Evolutionary conservation across 2,113 vertebrate genomes (phyloP).

Genomic region (Cranoglanis bouderius): DNA sequence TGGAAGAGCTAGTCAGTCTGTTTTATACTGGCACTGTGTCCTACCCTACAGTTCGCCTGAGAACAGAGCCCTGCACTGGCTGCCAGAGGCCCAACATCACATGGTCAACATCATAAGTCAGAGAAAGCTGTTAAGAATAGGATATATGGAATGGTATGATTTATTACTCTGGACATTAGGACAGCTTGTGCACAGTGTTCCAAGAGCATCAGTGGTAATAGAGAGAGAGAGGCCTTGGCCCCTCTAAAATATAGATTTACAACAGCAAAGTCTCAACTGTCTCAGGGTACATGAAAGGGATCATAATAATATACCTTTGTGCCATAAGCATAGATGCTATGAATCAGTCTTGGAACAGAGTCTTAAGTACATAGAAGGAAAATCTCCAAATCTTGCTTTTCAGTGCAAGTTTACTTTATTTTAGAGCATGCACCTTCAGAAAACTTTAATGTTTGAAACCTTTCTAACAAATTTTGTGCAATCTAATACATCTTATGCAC

Average conservation of each 20-base stretch:
- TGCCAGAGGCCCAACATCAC: background rate
- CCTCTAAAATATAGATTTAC: slow-evolving; percentile 35
- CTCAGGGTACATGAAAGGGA: slow-evolving; percentile 9
- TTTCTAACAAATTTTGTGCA: background rate
- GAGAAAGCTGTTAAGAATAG: background rate
- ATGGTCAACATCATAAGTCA: slow-evolving; percentile 34
- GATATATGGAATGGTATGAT: slow-evolving; percentile 32
- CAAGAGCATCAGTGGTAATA: slow-evolving; percentile 16
- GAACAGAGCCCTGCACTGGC: slow-evolving; percentile 1
- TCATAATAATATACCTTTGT: slow-evolving; percentile 30
- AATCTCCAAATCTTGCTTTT: background rate
- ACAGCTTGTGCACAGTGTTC: slow-evolving; percentile 21
- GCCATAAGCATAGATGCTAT: slow-evolving; percentile 13
- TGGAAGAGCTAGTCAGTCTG: background rate
- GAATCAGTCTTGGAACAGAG: slow-evolving; percentile 23
- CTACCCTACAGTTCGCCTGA: background rate
- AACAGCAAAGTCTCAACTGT: background rate
- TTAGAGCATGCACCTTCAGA: background rate
- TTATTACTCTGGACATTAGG: slow-evolving; percentile 32
- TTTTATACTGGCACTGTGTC: background rate
- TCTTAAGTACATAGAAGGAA: background rate
- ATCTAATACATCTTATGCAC: background rate
- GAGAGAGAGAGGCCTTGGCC: slow-evolving; percentile 22
- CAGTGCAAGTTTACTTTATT: background rate
- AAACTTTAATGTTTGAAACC: background rate